Base-by-base conservation (phyloP, 2,113 vertebrate genomes). In the Spea multiplicata region DNA sequence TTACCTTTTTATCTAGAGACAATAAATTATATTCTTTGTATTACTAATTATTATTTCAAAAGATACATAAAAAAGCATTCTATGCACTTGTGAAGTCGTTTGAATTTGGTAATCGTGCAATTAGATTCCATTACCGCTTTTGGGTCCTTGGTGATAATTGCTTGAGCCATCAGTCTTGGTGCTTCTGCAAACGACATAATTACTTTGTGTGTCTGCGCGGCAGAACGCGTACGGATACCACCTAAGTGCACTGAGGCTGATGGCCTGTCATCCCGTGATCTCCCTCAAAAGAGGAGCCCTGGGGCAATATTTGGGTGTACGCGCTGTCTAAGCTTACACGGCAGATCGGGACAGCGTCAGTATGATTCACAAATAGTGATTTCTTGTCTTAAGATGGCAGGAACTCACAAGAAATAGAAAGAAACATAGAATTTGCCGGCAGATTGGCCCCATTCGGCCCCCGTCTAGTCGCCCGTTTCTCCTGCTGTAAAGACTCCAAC, bases 111-210 rank as follows among this genome's bases (percentile, higher is more conserved):
- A 64, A 30, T 64, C 61, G 5, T 3, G n/a, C 17, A 30, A 64
- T 64, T 17, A 17, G n/a, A 64, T 64, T 30, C 55, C 8, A 30
- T 14, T 64, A 64, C n/a, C 61, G 5, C 16, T 64, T 4, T 64
- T 3, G 30, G 61, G 30, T 64, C 1, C 4, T 7, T 5, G 6
- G 30, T 64, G 5, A 64, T 17, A 16, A 64, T 64, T 8, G 61
- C 17, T 64, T 8, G 61, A 44, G 75, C 69, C 66, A 69, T 69
- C 66, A 70, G 50, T 76, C 75, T 76, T n/a, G 59, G 75, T 76
- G 13, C 61, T 52, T 69, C 30, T 52, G 50, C 45, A 76, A 76
- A 69, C 69, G 75, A 76, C 74, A 75, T 70, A 46, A 76, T 70
- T 70, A 70, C 69, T 76, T 76, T 49, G 53, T 17, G 49, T 76